A percentile compares a stretch with the other conserved stretches of the same genome.
Conservation (phyloP, 2,797 vertebrate species). For the Dendrocincla fuliginosa region DNA sequence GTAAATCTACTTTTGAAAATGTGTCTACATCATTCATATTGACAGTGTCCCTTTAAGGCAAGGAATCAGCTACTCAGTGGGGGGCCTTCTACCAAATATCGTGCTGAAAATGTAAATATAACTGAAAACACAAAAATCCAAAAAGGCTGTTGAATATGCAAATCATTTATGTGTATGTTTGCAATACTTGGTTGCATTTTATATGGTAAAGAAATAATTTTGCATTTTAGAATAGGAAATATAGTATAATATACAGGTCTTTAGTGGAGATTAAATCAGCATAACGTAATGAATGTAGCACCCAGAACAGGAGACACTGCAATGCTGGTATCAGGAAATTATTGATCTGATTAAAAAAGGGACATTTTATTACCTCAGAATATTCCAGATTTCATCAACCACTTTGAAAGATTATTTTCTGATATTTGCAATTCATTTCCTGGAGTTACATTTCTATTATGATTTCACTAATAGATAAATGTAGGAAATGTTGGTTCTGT, state of each 20-base stretch:
- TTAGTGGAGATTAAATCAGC: neutral
- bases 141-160: neutral
- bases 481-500: neutral
- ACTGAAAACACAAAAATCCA: neutral
- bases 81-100: neutral
- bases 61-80: neutral
- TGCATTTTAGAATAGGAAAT: neutral
- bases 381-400: neutral
- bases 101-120: neutral
- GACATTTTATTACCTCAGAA: neutral
- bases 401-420: neutral
- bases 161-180: neutral
- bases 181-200: neutral
- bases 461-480: neutral
- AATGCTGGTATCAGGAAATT: neutral
- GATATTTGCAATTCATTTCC: neutral
- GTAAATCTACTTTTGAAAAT: neutral
- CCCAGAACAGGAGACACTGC: neutral
- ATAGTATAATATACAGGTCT: neutral
- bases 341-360: neutral
- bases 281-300: neutral
- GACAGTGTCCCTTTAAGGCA: conserved; percentile 65
- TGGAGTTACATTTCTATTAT: neutral
- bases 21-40: neutral
- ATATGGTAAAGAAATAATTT: neutral